Conservation (phyloP, 2,797 vertebrate species). For the Sebastes minor region DNA sequence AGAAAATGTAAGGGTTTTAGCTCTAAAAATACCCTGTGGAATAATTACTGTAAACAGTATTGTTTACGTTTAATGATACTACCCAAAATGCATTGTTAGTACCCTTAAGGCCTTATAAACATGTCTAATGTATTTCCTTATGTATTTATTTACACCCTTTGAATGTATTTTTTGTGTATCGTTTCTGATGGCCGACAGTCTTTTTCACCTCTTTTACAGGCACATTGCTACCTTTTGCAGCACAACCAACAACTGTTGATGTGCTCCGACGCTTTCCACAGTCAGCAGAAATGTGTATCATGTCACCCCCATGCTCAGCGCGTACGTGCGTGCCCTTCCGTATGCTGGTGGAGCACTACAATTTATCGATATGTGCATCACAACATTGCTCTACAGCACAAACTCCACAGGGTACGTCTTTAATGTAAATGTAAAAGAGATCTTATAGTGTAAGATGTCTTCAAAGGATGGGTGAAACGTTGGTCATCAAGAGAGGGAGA, state of each 20-base stretch:
- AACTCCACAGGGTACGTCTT: background rate
- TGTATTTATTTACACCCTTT: too few species aligned
- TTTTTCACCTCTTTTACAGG: too few species aligned
- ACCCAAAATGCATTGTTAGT: too few species aligned
- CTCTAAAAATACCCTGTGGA: background rate
- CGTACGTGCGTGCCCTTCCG: accelerated
- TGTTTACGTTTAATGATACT: background rate
- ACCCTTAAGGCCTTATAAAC: too few species aligned
- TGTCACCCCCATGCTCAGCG: background rate
- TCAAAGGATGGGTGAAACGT: background rate
- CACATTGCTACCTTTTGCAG: too few species aligned
- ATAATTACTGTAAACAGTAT: background rate
- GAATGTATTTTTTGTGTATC: too few species aligned
- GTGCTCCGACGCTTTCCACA: background rate
- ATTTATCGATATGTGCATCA: background rate
- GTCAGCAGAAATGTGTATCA: background rate
- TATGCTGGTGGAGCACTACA: too few species aligned
- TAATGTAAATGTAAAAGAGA: background rate
- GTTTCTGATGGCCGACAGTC: too few species aligned
- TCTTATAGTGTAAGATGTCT: background rate
- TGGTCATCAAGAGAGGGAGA: background rate
- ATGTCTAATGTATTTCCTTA: too few species aligned
- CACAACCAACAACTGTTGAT: background rate
- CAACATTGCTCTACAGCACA: background rate
- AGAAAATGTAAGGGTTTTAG: background rate